These are phyloP conservation scores for Saccostrea glomerata DNA, from an alignment of 1,140 invertebrate species.

Conservation along the genomic window DNA sequence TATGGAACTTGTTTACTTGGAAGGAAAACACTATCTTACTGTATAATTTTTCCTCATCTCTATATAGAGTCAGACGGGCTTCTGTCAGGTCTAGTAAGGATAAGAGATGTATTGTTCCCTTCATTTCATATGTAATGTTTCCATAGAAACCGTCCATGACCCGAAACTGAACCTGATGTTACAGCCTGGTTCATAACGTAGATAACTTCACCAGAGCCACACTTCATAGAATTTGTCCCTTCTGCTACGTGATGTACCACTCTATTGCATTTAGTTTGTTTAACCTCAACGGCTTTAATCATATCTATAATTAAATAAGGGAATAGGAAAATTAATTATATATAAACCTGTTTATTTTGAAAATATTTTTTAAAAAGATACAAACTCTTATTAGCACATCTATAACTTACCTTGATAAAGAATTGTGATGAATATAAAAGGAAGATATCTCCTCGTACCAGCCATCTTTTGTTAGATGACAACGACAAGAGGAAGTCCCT, in stretches of 20 bases:
- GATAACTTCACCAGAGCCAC: neutral
- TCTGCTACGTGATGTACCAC: neutral
- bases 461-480: neutral
- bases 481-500: neutral
- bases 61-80: neutral
- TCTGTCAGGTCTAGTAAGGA: neutral
- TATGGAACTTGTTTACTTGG: too few species aligned
- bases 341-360: neutral
- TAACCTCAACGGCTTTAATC: neutral
- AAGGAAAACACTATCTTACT: neutral
- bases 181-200: neutral
- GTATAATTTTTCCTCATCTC: neutral
- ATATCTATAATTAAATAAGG: neutral
- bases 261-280: neutral
- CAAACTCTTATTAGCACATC: too few species aligned
- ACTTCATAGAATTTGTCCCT: neutral
- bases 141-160: neutral
- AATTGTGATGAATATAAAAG: neutral
- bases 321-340: neutral
- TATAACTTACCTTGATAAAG: neutral
- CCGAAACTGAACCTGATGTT: neutral
- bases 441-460: neutral
- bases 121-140: neutral
- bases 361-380: too few species aligned
- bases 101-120: neutral